A percentile compares a stretch with the other conserved stretches of the same genome.
phyloP scores from a whole-genome alignment of 2,888 invertebrate genomes.

The Branchellion lobata region DNA sequence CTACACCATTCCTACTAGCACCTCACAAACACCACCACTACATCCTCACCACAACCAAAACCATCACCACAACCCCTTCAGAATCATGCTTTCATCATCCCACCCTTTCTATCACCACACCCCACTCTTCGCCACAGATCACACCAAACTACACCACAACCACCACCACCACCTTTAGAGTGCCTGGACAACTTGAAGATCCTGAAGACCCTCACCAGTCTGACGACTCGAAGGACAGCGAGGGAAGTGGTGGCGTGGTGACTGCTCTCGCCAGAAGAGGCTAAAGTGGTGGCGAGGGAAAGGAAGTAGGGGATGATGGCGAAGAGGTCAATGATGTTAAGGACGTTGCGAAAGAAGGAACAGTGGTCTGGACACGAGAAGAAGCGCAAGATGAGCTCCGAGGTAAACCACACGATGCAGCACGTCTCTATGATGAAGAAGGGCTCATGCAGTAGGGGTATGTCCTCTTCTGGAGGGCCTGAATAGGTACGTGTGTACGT shows the following conservation, averaged over 20 bases:
- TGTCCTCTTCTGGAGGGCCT: slow-evolving; percentile 74
- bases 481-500: slow-evolving; percentile 27
- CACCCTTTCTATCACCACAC: too few relatives aligned
- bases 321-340: slow-evolving; percentile 98
- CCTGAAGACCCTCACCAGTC: slow-evolving; percentile 98
- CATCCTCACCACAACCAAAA: too few relatives aligned
- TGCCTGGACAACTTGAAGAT: slow-evolving; percentile 99
- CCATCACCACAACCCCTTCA: too few relatives aligned
- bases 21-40: too few relatives aligned
- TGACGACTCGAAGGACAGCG: slow-evolving; percentile 94
- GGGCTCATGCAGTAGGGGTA: slow-evolving; percentile 96
- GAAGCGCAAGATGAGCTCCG: slow-evolving; percentile 90
- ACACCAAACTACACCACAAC: not conserved
- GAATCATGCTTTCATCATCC: too few relatives aligned
- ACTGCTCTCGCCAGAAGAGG: slow-evolving; percentile 62
- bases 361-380: slow-evolving; percentile 97
- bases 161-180: slow-evolving; percentile 77
- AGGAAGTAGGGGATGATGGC: slow-evolving; percentile 99
- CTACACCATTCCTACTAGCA: too few relatives aligned
- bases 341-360: slow-evolving; percentile 98
- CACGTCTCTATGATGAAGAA: slow-evolving; percentile 99
- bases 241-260: slow-evolving; percentile 64
- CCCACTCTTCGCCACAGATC: too few relatives aligned
- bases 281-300: slow-evolving; percentile 95
- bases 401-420: slow-evolving; percentile 99